Base-by-base conservation (phyloP, 2,797 vertebrate species). In the Ispidina lecontei region DNA sequence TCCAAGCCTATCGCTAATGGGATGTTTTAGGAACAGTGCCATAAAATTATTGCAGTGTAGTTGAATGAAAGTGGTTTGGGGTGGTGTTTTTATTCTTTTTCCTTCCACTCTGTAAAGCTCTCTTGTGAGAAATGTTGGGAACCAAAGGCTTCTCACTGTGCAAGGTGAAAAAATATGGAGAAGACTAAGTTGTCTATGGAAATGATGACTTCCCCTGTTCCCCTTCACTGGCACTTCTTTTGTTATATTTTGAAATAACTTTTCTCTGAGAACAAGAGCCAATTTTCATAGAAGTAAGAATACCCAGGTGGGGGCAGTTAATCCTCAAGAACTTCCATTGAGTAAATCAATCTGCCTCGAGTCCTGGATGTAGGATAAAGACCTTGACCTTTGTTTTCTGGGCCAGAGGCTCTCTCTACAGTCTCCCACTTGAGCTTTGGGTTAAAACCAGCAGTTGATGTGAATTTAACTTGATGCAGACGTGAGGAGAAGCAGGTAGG, bases 31-130 rank as follows among this genome's bases (percentile, higher is more conserved):
- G 47, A 47, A 22, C 60, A 4, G 44, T 47, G 69, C 71, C 84
- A 80, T 91, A 12, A 87, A 64, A 44, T 43, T 44, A 51, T 29
- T 90, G 74, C 5, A 56, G 60, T 0, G 0, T 7, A 41, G 65
- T 55, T 90, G 93, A 91, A 93, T 89, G 69, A 44, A 89, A 80
- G 59, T 56, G 28, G 17, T 59, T 79, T 78, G 37, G 39, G 29
- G 41, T 25, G 51, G 52, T 29, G 28, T 9, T 23, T 31, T 19
- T 7, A 16, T 29, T 14, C 17, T 14, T 55, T 55, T 23, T 2
- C 12, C 3, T 83, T 64, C 35, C 20, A 5, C 35, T 64, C 35
- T 29, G 54, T 10, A 26, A 64, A 84, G 35, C 54, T 87, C 6
- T 39, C 18, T 25, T 25, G 18, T 51, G 58, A 56, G 58, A 31